Evolutionary conservation across 2,113 vertebrate genomes (phyloP).

Genomic region (Eubucco bourcierii): DNA sequence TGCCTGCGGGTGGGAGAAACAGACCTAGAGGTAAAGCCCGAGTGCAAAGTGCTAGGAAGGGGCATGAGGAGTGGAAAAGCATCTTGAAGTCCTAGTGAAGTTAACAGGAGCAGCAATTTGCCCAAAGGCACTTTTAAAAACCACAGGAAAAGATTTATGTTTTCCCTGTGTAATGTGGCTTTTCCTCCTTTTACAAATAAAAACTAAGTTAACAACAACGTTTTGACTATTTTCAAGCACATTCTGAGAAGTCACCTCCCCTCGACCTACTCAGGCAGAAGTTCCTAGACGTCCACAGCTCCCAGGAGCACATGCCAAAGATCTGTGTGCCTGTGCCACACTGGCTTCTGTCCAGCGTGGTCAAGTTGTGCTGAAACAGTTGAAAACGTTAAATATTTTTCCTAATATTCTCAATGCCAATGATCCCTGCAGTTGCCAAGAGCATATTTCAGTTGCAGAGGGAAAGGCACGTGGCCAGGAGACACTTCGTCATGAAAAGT

Average conservation of each 20-base stretch:
- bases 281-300: slow-evolving; percentile 14
- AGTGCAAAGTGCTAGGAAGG: background rate
- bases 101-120: slow-evolving; percentile 61
- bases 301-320: slow-evolving; percentile 38
- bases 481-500: background rate
- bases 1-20: background rate
- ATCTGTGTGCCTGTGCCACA: background rate
- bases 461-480: background rate
- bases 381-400: slow-evolving; percentile 14
- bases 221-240: slow-evolving; percentile 61
- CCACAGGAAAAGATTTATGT: slow-evolving; percentile 70
- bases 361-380: slow-evolving; percentile 8
- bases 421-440: background rate
- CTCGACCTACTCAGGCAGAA: slow-evolving; percentile 25
- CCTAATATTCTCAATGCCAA: background rate
- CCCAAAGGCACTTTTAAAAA: slow-evolving; percentile 69
- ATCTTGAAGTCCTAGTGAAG: slow-evolving; percentile 39
- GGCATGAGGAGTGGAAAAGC: slow-evolving; percentile 25
- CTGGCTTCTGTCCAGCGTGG: slow-evolving; percentile 31
- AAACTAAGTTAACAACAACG: slow-evolving; percentile 59
- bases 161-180: slow-evolving; percentile 59
- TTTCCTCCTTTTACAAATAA: slow-evolving; percentile 62
- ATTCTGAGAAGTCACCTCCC: slow-evolving; percentile 37
- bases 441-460: background rate
- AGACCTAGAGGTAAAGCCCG: background rate